phyloP scores from a whole-genome alignment of 2,797 vertebrate species.

The Neostethus bicornis region DNA sequence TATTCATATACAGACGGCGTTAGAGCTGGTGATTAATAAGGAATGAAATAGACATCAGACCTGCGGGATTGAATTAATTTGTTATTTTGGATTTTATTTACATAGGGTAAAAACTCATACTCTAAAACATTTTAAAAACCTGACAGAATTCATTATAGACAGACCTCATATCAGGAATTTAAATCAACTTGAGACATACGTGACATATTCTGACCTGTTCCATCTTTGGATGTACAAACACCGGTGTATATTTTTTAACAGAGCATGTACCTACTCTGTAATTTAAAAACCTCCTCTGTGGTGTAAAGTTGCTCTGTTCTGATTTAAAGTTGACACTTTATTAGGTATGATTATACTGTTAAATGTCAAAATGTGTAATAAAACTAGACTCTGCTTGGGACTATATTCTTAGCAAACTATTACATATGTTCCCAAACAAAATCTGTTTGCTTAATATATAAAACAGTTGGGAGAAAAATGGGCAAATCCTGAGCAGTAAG shows the following conservation, averaged over 20 bases:
- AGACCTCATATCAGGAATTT: slow-evolving; percentile 32
- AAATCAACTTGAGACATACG: slow-evolving; percentile 46
- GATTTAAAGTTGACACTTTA: not conserved
- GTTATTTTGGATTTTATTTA: slow-evolving; percentile 18
- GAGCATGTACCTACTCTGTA: not conserved
- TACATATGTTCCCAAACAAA: not conserved
- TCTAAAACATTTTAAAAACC: not conserved
- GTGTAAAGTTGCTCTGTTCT: not conserved
- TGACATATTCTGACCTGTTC: slow-evolving; percentile 34
- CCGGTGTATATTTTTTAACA: too few species aligned
- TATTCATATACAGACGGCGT: slow-evolving; percentile 69
- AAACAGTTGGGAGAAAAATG: slow-evolving; percentile 48
- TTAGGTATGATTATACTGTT: not conserved
- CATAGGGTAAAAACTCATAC: not conserved
- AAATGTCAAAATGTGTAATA: not conserved
- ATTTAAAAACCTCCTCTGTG: not conserved
- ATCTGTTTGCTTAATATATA: slow-evolving; percentile 39
- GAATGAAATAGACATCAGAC: slow-evolving; percentile 71
- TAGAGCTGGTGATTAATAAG: slow-evolving; percentile 78
- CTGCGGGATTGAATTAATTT: slow-evolving; percentile 56
- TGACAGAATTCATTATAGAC: slow-evolving; percentile 40
- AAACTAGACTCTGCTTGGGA: not conserved
- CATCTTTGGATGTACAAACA: not conserved
- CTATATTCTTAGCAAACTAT: not conserved
- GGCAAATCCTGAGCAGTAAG: slow-evolving; percentile 67